A percentile compares a stretch with the other conserved stretches of the same genome.
These are phyloP conservation scores for Luehdorfia chinensis DNA, from an alignment of 1,140 invertebrate genomes.

Conservation along the genomic window DNA sequence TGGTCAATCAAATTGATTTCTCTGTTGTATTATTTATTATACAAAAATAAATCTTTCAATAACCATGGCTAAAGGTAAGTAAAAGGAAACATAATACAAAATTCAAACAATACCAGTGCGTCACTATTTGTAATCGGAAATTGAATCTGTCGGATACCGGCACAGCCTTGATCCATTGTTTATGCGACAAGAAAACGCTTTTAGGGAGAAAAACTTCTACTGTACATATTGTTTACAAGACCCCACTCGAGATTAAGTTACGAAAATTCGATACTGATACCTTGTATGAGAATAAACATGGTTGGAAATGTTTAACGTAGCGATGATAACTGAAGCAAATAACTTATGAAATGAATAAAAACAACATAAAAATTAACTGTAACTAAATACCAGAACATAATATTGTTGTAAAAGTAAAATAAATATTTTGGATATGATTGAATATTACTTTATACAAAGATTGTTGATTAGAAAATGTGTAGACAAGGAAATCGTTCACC, in stretches of 20 bases:
- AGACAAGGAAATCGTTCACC: too few species aligned
- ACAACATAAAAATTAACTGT: neutral
- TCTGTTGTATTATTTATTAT: too few species aligned
- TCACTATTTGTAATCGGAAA: constrained; percentile 43
- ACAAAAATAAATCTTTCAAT: constrained; percentile 4
- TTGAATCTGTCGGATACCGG: constrained; percentile 45
- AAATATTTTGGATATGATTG: too few species aligned
- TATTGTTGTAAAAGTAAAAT: too few species aligned
- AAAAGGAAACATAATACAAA: constrained; percentile 8
- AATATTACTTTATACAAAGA: too few species aligned
- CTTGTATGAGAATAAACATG: neutral
- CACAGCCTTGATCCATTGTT: constrained; percentile 29
- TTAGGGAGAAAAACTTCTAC: constrained; percentile 28
- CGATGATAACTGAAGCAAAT: neutral
- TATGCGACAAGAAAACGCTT: constrained; percentile 46
- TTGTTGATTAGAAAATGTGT: too few species aligned
- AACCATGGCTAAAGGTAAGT: constrained; percentile 1
- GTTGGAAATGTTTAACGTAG: neutral
- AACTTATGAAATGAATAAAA: neutral
- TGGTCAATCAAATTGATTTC: too few species aligned
- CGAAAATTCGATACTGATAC: constrained; percentile 11
- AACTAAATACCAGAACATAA: too few species aligned
- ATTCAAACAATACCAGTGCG: constrained; percentile 4
- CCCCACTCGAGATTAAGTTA: constrained; percentile 15
- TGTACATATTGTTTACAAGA: constrained; percentile 15